These are phyloP conservation scores for Accipiter cooperii DNA, from an alignment of 2,113 vertebrate species.

Conservation along the genomic window DNA sequence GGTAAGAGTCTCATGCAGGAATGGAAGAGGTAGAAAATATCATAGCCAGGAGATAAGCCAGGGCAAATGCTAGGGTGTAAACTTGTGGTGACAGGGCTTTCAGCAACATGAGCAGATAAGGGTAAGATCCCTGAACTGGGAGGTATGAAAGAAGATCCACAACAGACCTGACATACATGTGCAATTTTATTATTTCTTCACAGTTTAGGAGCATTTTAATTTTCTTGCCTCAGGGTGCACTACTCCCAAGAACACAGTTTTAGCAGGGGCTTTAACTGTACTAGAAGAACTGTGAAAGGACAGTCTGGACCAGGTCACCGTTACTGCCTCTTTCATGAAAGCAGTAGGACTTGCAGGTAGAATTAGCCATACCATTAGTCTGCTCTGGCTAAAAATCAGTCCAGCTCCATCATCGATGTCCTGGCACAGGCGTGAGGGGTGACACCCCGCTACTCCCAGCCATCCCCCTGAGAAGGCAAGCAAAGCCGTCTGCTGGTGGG, in stretches of 20 bases:
- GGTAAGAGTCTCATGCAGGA: neutral
- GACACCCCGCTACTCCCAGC: neutral
- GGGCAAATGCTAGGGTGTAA: neutral
- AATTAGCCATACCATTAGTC: neutral
- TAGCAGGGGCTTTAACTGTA: neutral
- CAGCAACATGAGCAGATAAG: neutral
- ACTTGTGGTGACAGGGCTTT: neutral
- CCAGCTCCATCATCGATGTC: neutral
- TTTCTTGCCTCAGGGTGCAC: neutral
- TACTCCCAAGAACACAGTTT: neutral
- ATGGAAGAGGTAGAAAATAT: neutral
- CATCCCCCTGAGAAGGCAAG: neutral
- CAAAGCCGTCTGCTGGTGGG: fast-evolving
- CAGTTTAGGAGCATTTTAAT: neutral
- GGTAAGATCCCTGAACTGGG: neutral
- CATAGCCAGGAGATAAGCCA: neutral
- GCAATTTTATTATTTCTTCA: neutral
- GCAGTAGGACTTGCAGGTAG: neutral
- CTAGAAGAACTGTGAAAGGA: neutral
- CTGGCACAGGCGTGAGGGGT: neutral
- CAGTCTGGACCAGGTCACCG: neutral
- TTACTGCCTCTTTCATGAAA: neutral
- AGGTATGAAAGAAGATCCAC: neutral
- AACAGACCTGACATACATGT: neutral
- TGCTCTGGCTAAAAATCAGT: neutral